Percentiles rank a stretch among this genome's conserved stretches.
These are phyloP conservation scores for Callopanchax toddi DNA, from an alignment of 2,113 vertebrate genomes.

Conservation along the genomic window DNA sequence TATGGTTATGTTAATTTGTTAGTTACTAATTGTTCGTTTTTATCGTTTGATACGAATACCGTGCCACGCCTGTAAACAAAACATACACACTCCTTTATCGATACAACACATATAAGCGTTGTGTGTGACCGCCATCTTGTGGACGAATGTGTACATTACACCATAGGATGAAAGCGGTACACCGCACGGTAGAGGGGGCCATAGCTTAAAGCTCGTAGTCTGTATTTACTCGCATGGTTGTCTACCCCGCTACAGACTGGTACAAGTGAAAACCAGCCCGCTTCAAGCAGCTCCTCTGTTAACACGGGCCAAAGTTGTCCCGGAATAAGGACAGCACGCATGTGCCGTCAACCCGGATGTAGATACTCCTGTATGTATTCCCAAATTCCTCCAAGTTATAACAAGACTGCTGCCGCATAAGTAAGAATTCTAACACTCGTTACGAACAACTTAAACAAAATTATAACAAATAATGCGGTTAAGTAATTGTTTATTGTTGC, in stretches of 20 bases:
- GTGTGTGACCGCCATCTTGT: constrained; percentile 59
- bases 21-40: not conserved
- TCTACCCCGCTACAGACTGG: constrained; percentile 48
- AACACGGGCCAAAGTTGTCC: constrained; percentile 88
- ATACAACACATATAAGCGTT: accelerated
- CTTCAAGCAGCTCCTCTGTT: constrained; percentile 64
- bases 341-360: constrained; percentile 90
- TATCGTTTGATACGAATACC: not conserved
- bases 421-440: not conserved
- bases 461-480: not conserved
- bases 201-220: constrained; percentile 11
- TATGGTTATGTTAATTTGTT: not conserved
- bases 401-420: constrained; percentile 10
- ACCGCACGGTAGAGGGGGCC: constrained; percentile 64
- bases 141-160: constrained; percentile 31
- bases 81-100: constrained; percentile 6
- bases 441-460: not conserved
- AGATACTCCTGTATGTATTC: constrained; percentile 49
- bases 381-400: constrained; percentile 38
- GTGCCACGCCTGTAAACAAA: constrained; percentile 8
- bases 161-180: accelerated
- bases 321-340: constrained; percentile 90
- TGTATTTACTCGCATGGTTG: constrained; percentile 36
- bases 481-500: not conserved
- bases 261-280: constrained; percentile 46